Evolutionary conservation across 2,888 invertebrate species (phyloP), one percentile per base, ranked within the genome.

Genomic region (Trisateles emortualis): DNA sequence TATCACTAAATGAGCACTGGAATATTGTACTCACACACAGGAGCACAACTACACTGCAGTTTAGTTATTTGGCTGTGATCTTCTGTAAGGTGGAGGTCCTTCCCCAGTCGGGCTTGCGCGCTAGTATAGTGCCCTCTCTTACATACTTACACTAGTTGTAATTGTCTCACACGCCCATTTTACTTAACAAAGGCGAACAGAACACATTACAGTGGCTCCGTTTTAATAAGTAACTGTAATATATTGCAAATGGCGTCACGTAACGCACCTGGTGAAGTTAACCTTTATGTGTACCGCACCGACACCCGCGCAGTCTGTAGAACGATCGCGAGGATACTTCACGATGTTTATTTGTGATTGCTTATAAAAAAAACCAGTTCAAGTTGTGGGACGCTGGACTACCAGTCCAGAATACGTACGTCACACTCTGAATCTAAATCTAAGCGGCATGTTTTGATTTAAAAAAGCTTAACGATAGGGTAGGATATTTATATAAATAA

Each of bases 221-320:
- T 6, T 8, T 29, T 11, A 32, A 63, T 64, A 59, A 64, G 56
- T 51, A 48, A 43, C 26, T 29, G 30, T 63, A 52, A 59, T 49
- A 46, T 44, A 26, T 32, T 53, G 53, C 13, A 42, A 42, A 24
- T 33, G 47, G 45, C 24, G 14, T 32, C 48, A 4, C 32, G 3
- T 32, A 11, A 32, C 2, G 6, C 32, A 32, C 3, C n/a, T 32
- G 32, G 13, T 32, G 13, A 32, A n/a, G 11, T 3, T 26, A 19
- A 19, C 19, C 19, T 19, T 19, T 19, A 19, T 8, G 26, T 26
- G 26, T 26, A 26, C 19, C 19, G 19, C 19, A 19, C 19, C 19
- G 19, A 26, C 26, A 8, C 6, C 26, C 26, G 8, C 3, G 26
- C 26, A 6, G 2, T 19, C 2, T 6, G 26, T 8, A 26, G 1